Evolutionary conservation across 2,888 invertebrate species (phyloP), one percentile per base, ranked within the genome.

Genomic region (Thymelicus sylvestris): DNA sequence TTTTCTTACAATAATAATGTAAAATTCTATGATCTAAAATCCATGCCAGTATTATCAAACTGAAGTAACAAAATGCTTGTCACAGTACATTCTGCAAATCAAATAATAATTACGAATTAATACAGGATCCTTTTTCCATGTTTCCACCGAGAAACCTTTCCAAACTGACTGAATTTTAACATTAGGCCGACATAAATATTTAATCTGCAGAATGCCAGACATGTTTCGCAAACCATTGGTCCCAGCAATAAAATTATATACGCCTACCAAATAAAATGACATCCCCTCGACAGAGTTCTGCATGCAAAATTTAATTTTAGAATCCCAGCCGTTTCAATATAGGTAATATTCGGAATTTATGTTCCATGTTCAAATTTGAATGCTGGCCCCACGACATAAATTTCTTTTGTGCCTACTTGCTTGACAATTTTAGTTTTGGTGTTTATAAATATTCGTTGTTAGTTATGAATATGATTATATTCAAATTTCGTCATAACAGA

Each of bases 291-390:
- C 86, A 84, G 78, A 86, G 79, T 91, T 92, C 89, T 88, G 93
- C 91, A 93, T 93, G 92, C 93, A 89, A 90, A 93, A 93, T 91
- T 93, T 87, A 93, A 93, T 93, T 93, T 93, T 91, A 92, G 86
- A 91, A 90, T 91, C 89, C 89, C 80, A 84, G 83, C 84, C 88
- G 86, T 86, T 90, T 86, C 92, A 90, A 92, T 93, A 93, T 93
- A 93, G 93, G 93, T 90, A 91, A 92, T 91, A 89, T 91, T 87
- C 83, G 84, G 86, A 91, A 91, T 92, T 91, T 92, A 92, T 92
- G 90, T 88, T 79, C 88, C 92, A 85, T 89, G 87, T 89, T 90
- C 84, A 87, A 89, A 89, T 90, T 87, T 81, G 81, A 86, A 88
- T 85, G 82, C 76, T 84, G 86, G 86, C 87, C 89, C 87, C 83